Percentiles rank a stretch among this genome's conserved stretches.
phyloP scores from a whole-genome alignment of 2,888 invertebrate genomes.

The Busseola fusca region DNA sequence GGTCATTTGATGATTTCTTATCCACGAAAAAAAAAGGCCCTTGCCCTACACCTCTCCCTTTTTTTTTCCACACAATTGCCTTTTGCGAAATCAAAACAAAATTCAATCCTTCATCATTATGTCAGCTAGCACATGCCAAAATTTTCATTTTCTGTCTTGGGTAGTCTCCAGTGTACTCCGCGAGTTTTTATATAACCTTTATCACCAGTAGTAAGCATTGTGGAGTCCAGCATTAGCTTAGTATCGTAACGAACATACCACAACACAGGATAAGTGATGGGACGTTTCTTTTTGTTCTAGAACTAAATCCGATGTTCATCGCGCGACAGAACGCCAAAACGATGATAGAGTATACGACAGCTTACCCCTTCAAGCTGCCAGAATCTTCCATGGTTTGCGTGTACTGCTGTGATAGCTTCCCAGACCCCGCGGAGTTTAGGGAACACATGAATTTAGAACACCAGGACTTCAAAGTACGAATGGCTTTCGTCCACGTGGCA shows the following conservation, averaged over 20 bases:
- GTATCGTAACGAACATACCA: constrained; percentile 8
- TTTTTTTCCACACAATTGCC: no score
- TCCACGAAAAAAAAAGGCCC: no score
- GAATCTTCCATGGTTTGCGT: constrained; percentile 65
- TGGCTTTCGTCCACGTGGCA: constrained; percentile 63
- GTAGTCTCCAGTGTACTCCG: not conserved
- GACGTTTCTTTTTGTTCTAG: constrained; percentile 68
- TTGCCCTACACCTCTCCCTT: no score
- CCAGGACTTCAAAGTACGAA: constrained; percentile 59
- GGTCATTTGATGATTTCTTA: no score
- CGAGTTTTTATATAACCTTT: not conserved
- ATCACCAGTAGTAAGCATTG: constrained; percentile 5
- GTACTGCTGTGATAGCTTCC: constrained; percentile 67
- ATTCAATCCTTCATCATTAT: not conserved
- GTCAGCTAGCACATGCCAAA: not conserved
- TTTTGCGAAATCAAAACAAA: no score
- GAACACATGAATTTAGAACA: constrained; percentile 67
- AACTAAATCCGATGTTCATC: constrained; percentile 60
- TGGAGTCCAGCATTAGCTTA: constrained; percentile 20
- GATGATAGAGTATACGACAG: constrained; percentile 64
- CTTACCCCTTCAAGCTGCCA: constrained; percentile 67
- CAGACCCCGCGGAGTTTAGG: constrained; percentile 66
- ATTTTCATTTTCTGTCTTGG: not conserved
- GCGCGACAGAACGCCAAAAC: constrained; percentile 64
- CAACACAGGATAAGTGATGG: constrained; percentile 55